Conservation (phyloP, 1,140 invertebrate genomes). For the Drosophila sucinea region DNA sequence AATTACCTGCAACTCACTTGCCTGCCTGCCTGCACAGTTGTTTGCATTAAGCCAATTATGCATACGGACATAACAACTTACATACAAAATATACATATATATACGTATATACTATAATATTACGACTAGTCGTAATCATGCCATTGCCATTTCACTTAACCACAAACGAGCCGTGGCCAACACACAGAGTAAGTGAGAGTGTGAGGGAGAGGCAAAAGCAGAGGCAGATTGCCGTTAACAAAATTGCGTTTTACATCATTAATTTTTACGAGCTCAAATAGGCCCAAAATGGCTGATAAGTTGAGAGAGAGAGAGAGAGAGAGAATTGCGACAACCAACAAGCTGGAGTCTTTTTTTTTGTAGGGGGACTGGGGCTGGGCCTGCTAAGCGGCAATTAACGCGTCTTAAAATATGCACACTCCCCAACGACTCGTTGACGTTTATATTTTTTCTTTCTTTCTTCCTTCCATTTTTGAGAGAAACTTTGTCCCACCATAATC, state of each 20-base stretch:
- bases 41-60: conserved; percentile 74
- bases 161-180: conserved; percentile 76
- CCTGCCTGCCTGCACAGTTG: conserved; percentile 36
- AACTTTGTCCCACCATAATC: conserved; percentile 44
- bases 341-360: not conserved
- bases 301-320: conserved; percentile 24
- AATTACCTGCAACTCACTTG: conserved; percentile 49
- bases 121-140: conserved; percentile 59
- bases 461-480: conserved; percentile 7
- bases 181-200: not conserved
- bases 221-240: conserved; percentile 74
- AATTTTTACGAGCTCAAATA: conserved; percentile 78
- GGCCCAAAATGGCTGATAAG: conserved; percentile 78
- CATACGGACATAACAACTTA: conserved; percentile 17
- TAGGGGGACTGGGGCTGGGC: conserved; percentile 4
- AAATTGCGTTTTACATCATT: conserved; percentile 81
- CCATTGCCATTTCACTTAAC: conserved; percentile 79
- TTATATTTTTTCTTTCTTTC: not conserved
- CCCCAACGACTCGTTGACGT: not conserved
- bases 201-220: not conserved
- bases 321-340: conserved; percentile 6
- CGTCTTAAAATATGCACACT: conserved; percentile 49
- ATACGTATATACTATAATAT: conserved; percentile 58
- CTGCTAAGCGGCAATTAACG: conserved; percentile 75
- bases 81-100: too few species aligned